Evolutionary conservation across 64 coral and sea anemone genomes (phyloP), one percentile per base, ranked within the genome.

Genomic region (Platygyra sinensis): DNA sequence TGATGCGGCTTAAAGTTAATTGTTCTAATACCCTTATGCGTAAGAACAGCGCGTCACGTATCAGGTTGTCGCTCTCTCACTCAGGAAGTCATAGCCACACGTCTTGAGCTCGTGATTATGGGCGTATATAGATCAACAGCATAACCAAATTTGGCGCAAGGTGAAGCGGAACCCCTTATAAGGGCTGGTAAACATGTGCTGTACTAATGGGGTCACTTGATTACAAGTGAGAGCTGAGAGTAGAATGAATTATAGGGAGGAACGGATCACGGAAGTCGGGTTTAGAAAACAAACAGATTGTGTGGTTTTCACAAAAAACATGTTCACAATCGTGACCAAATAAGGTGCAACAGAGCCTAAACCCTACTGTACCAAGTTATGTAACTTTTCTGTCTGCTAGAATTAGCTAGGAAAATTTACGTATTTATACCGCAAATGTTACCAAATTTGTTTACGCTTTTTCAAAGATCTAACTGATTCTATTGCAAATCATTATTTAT

Each of bases 1-100:
- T 72, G 81, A 85, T 22, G 62, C 81, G 81, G 81, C 81, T 85
- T 85, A 85, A 24, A 11, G 81, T 71, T 85, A 85, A 83, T 85
- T 85, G 81, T 42, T 29, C 67, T 71, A 28, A 72, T 67, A 72
- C 39, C 31, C 33, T 85, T 67, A 18, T 72, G 62, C 61, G 62
- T 18, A 67, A 22, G 38, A 65, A 51, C 9, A 20, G 10, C 8
- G 42, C 46, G 81, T 85, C 81, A 85, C 81, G 81, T 85, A 85
- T 63, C 38, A 24, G 9, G 18, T 14, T 83, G 16, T 67, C 38
- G 39, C 60, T 49, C 7, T 85, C 32, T 19, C 49, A n/a, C 20
- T 71, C 81, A 71, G 81, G 81, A 85, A 85, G 81, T 72, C 42
- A 12, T 64, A 50, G 62, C 36, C 42, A 13, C 30, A 85, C 42